phyloP scores from a whole-genome alignment of 2,888 invertebrate genomes.

The Drosophila atripex region DNA sequence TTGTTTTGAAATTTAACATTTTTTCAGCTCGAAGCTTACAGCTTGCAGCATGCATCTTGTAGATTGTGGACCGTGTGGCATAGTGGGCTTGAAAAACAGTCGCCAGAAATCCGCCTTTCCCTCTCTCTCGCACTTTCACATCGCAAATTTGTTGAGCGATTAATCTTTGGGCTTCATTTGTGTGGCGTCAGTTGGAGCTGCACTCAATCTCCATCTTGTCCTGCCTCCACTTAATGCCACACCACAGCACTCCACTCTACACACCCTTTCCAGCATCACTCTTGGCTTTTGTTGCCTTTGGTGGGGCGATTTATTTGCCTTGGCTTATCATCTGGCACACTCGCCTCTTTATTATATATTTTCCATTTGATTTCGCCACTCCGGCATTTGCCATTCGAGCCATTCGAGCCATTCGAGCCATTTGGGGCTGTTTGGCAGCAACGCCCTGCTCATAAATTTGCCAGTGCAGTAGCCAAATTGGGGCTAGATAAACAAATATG shows the following conservation, averaged over 20 bases:
- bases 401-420: slow-evolving; percentile 20
- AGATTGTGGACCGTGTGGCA: slow-evolving; percentile 3
- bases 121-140: slow-evolving; percentile 68
- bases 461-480: slow-evolving; percentile 58
- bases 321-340: slow-evolving; percentile 68
- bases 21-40: slow-evolving; percentile 12
- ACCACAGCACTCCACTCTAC: background rate
- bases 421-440: slow-evolving; percentile 53
- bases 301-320: slow-evolving; percentile 62
- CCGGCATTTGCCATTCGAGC: slow-evolving; percentile 32
- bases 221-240: slow-evolving; percentile 20
- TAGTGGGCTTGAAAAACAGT: slow-evolving; percentile 11
- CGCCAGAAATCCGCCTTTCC: slow-evolving; percentile 37
- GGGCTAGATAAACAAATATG: slow-evolving; percentile 51
- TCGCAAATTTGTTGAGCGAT: slow-evolving; percentile 63
- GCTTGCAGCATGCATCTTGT: slow-evolving; percentile 9
- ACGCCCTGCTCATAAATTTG: slow-evolving; percentile 64
- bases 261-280: slow-evolving; percentile 19
- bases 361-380: slow-evolving; percentile 36
- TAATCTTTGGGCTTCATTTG: slow-evolving; percentile 61
- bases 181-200: slow-evolving; percentile 58
- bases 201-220: slow-evolving; percentile 67
- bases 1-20: slow-evolving; percentile 5
- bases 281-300: slow-evolving; percentile 7
- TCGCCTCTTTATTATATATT: slow-evolving; percentile 42